Evolutionary conservation across 2,888 invertebrate species (phyloP).

Genomic region (Holacanthella duospinosa): DNA sequence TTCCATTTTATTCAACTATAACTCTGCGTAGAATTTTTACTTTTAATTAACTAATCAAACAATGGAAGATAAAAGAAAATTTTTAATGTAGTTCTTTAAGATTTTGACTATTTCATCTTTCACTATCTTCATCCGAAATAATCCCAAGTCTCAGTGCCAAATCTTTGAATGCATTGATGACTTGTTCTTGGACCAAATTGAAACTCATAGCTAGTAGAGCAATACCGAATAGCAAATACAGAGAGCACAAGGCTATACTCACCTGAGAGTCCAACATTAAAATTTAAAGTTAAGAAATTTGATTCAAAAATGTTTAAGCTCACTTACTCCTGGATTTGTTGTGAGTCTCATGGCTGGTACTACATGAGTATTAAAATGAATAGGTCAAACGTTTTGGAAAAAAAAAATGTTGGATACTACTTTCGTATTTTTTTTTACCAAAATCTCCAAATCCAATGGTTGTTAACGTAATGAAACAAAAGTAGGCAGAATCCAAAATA

Average conservation of each 20-base stretch:
- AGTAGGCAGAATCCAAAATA: conserved; percentile 78
- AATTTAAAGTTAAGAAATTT: background rate
- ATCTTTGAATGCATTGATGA: conserved; percentile 74
- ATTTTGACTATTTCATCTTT: conserved; percentile 36
- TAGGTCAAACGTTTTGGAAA: conserved; percentile 44
- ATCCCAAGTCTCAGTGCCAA: conserved; percentile 78
- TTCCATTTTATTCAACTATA: too few species aligned
- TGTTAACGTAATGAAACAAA: conserved; percentile 85
- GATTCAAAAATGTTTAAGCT: conserved; percentile 1
- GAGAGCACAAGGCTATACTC: conserved; percentile 71
- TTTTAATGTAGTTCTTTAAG: too few species aligned
- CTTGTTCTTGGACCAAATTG: conserved; percentile 89
- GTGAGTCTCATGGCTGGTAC: conserved; percentile 15
- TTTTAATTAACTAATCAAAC: too few species aligned
- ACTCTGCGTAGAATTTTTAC: too few species aligned
- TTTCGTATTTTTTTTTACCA: conserved; percentile 41
- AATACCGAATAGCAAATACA: conserved; percentile 88
- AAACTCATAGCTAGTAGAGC: conserved; percentile 92
- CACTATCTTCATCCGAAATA: conserved; percentile 58
- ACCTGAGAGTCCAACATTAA: conserved; percentile 19
- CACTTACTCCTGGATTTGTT: conserved; percentile 5
- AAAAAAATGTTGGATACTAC: background rate
- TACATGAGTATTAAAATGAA: background rate
- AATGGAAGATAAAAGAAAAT: too few species aligned
- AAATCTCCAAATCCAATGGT: conserved; percentile 89